These are phyloP conservation scores for Hedya salicella DNA, from an alignment of 2,888 invertebrate species.

Conservation along the genomic window DNA sequence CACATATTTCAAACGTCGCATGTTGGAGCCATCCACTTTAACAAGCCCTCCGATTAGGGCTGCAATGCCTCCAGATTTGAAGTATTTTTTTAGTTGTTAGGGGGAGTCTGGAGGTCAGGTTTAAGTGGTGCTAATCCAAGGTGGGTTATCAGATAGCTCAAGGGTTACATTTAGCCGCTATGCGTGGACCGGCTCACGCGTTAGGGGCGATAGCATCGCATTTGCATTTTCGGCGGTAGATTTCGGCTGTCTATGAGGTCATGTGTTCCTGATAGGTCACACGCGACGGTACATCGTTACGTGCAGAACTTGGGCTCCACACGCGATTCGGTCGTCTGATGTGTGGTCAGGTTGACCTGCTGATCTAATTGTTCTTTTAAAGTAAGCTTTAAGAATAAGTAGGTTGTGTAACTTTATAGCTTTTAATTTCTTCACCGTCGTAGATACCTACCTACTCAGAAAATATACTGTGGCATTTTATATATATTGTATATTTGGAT, in stretches of 20 bases:
- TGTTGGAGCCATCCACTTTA: slow-evolving; percentile 60
- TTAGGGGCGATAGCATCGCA: slow-evolving; percentile 76
- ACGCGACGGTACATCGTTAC: slow-evolving; percentile 60
- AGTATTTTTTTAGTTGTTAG: neutral
- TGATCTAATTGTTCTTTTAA: neutral
- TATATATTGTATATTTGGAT: too few species aligned
- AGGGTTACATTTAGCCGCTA: slow-evolving; percentile 79
- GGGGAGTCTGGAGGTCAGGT: slow-evolving; percentile 51
- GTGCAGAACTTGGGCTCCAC: slow-evolving; percentile 11
- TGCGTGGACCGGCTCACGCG: slow-evolving; percentile 81
- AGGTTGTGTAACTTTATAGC: too few species aligned
- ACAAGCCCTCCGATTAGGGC: slow-evolving; percentile 50
- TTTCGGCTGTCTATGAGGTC: slow-evolving; percentile 76
- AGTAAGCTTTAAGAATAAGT: too few species aligned
- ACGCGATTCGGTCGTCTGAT: slow-evolving; percentile 28
- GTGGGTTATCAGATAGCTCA: slow-evolving; percentile 78
- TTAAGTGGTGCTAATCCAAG: slow-evolving; percentile 58
- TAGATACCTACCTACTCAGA: too few species aligned
- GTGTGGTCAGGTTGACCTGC: slow-evolving; percentile 20
- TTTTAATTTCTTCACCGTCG: too few species aligned
- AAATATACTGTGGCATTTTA: too few species aligned
- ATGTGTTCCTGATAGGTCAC: slow-evolving; percentile 67
- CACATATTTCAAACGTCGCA: slow-evolving; percentile 82
- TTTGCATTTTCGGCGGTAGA: slow-evolving; percentile 78
- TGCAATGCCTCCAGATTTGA: neutral